phyloP scores from a whole-genome alignment of 1,140 invertebrate genomes.

The Cyclina sinensis region DNA sequence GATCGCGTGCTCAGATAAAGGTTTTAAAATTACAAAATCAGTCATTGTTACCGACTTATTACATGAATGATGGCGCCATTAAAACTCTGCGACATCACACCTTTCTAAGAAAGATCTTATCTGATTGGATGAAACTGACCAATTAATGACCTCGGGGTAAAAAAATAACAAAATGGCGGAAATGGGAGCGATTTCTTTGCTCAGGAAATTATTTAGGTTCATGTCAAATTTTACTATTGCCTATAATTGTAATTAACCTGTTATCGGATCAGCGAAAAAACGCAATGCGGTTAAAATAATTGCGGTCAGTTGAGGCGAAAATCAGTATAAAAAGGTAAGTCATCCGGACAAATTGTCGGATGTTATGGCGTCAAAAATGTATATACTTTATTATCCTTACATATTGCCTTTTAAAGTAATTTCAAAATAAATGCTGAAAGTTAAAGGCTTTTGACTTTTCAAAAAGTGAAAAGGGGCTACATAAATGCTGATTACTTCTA shows the following conservation, averaged over 20 bases:
- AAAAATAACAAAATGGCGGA: constrained; percentile 12
- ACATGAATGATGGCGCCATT: constrained; percentile 53
- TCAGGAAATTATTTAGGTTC: neutral
- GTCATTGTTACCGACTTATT: constrained; percentile 37
- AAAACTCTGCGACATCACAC: constrained; percentile 55
- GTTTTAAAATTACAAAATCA: constrained; percentile 24
- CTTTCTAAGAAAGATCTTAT: constrained; percentile 24
- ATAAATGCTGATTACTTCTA: too few relatives aligned
- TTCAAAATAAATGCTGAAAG: too few relatives aligned
- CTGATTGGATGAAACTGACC: constrained; percentile 51
- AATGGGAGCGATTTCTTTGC: neutral
- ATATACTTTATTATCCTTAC: too few relatives aligned
- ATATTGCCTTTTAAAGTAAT: too few relatives aligned
- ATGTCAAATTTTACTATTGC: neutral
- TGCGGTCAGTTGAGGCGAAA: neutral
- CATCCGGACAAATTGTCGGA: constrained; percentile 2
- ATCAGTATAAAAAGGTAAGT: neutral
- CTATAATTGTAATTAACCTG: neutral
- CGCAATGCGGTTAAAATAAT: neutral
- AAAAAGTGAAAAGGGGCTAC: too few relatives aligned
- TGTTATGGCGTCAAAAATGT: constrained; percentile 17
- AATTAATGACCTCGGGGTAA: constrained; percentile 49
- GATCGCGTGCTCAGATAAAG: constrained; percentile 33
- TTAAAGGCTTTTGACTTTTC: too few relatives aligned
- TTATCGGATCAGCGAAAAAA: neutral